A percentile compares a stretch with the other conserved stretches of the same genome.
Conservation (phyloP, 1,140 invertebrate genomes). For the Megalonaias nervosa region DNA sequence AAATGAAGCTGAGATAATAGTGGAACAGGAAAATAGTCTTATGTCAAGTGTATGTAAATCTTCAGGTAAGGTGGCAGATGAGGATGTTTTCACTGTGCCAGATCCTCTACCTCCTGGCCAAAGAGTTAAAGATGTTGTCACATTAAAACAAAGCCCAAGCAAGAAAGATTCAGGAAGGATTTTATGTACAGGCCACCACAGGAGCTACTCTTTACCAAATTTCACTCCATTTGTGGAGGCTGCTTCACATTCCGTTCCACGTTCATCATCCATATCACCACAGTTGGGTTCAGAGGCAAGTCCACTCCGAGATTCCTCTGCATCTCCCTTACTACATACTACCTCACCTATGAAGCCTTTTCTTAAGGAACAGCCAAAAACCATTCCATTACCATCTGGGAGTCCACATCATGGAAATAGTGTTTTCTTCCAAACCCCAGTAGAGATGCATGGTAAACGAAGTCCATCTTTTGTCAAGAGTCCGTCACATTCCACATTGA, state of each 20-base stretch:
- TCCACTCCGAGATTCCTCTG: too few species aligned
- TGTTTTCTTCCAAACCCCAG: too few species aligned
- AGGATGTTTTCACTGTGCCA: slow-evolving; percentile 29
- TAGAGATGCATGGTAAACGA: not conserved
- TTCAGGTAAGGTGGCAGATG: not conserved
- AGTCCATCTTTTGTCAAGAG: not conserved
- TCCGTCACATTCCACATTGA: not conserved
- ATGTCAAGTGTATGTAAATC: not conserved
- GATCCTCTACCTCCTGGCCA: slow-evolving; percentile 14
- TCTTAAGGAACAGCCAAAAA: not conserved
- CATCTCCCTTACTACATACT: too few species aligned
- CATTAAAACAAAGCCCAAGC: not conserved
- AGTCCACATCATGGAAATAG: not conserved
- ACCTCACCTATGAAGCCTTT: too few species aligned
- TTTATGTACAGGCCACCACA: not conserved
- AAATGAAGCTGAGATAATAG: not conserved
- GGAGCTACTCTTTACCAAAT: not conserved
- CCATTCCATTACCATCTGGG: slow-evolving; percentile 7
- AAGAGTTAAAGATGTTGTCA: not conserved
- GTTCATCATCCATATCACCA: not conserved
- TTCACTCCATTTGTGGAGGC: not conserved
- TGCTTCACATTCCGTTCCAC: not conserved
- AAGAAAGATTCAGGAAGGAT: not conserved
- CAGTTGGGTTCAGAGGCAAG: not conserved
- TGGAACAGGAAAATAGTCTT: not conserved